Evolutionary conservation across 2,888 invertebrate species (phyloP).

Genomic region (Lysandra coridon): DNA sequence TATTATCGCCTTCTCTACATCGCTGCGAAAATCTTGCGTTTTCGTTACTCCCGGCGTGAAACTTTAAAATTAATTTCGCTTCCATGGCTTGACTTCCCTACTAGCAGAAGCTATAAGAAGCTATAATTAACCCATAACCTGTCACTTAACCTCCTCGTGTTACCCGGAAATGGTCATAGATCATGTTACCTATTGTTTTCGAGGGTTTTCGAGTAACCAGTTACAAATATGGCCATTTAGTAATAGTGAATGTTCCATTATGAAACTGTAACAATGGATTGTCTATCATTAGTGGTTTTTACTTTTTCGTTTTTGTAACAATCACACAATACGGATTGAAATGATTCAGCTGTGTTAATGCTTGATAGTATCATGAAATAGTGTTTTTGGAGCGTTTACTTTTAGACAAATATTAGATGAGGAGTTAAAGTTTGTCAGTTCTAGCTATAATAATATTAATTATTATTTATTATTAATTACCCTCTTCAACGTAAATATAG

Average conservation of each 20-base stretch:
- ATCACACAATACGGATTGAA: neutral
- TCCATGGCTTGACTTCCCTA: neutral
- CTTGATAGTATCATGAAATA: neutral
- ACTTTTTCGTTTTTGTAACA: neutral
- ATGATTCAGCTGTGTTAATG: neutral
- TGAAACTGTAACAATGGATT: constrained; percentile 19
- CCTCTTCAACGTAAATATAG: too few relatives aligned
- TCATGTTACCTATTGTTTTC: constrained; percentile 15
- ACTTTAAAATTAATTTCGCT: neutral
- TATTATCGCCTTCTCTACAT: too few relatives aligned
- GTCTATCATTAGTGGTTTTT: neutral
- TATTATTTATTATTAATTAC: too few relatives aligned
- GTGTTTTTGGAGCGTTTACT: neutral
- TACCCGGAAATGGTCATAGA: neutral
- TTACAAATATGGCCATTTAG: constrained; percentile 6
- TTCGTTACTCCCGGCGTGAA: neutral
- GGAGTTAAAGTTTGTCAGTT: too few relatives aligned
- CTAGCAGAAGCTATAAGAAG: neutral
- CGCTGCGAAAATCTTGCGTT: neutral
- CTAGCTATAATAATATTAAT: too few relatives aligned
- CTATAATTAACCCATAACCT: neutral
- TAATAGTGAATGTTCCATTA: constrained; percentile 6
- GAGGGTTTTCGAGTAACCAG: neutral
- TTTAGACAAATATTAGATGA: too few relatives aligned
- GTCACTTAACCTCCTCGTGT: constrained; percentile 3